These are phyloP conservation scores for Agapornis canus DNA, from an alignment of 2,797 vertebrate genomes.

Conservation along the genomic window DNA sequence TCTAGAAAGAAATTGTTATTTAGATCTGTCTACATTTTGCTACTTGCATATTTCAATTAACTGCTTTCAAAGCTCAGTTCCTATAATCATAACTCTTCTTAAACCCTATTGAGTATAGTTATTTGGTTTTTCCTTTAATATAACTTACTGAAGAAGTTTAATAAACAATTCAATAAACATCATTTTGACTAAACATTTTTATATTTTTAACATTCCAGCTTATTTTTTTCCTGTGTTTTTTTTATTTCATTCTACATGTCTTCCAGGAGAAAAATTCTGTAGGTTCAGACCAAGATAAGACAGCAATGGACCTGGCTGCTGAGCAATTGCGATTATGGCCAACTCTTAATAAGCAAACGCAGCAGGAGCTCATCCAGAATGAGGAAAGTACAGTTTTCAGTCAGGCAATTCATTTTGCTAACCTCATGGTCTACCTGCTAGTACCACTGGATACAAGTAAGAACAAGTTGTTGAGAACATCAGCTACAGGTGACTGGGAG, in stretches of 20 bases:
- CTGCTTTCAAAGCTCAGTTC: not conserved
- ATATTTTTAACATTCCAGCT: not conserved
- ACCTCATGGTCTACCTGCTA: slow-evolving; percentile 96
- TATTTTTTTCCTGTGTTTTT: not conserved
- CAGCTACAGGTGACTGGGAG: slow-evolving; percentile 92
- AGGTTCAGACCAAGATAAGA: slow-evolving; percentile 80
- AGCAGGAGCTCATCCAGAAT: slow-evolving; percentile 92
- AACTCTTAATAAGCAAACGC: slow-evolving; percentile 86
- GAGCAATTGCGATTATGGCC: slow-evolving; percentile 93
- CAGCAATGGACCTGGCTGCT: slow-evolving; percentile 96
- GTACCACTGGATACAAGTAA: slow-evolving; percentile 95
- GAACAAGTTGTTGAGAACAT: slow-evolving; percentile 89
- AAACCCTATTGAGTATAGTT: not conserved
- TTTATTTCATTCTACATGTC: not conserved
- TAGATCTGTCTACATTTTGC: not conserved
- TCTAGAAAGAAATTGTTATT: not conserved
- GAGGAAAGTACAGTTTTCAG: slow-evolving; percentile 98
- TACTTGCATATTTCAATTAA: not conserved
- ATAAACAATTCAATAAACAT: not conserved
- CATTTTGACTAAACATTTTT: not conserved
- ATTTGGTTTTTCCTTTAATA: not conserved
- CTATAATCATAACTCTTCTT: not conserved
- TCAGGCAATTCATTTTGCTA: slow-evolving; percentile 98
- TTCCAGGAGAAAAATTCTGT: slow-evolving; percentile 75
- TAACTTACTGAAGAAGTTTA: not conserved